A percentile compares a stretch with the other conserved stretches of the same genome.
phyloP scores from a whole-genome alignment of 2,113 vertebrate genomes.

The Eulemur macaco region DNA sequence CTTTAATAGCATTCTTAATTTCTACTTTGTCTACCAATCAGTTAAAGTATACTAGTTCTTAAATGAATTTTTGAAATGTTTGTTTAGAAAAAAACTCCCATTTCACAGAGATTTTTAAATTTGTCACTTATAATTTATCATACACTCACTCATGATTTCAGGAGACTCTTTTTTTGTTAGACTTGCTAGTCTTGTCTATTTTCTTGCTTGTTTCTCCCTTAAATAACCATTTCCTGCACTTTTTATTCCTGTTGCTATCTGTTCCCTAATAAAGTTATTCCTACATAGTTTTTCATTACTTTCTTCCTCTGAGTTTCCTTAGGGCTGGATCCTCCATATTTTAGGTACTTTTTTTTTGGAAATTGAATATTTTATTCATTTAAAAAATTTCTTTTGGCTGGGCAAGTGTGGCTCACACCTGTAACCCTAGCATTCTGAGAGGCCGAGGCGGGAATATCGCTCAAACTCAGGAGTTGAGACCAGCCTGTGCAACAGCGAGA shows the following conservation, averaged over 20 bases:
- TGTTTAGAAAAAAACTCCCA: not conserved
- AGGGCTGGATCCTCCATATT: not conserved
- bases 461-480: too few species aligned
- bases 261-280: not conserved
- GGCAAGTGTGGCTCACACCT: too few species aligned
- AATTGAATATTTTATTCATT: not conserved
- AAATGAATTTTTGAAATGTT: not conserved
- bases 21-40: not conserved
- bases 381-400: not conserved
- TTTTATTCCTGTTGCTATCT: not conserved
- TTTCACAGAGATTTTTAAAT: not conserved
- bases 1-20: not conserved
- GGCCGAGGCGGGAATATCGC: too few species aligned
- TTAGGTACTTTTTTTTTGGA: not conserved
- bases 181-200: not conserved
- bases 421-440: too few species aligned
- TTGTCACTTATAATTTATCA: not conserved
- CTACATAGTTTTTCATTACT: not conserved
- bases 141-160: not conserved
- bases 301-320: not conserved
- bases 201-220: not conserved
- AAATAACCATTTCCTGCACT: not conserved
- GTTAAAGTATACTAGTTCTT: not conserved
- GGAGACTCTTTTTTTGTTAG: not conserved
- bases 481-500: too few species aligned